These are phyloP conservation scores for Echiichthys vipera DNA, from an alignment of 2,797 vertebrate species.

Conservation along the genomic window DNA sequence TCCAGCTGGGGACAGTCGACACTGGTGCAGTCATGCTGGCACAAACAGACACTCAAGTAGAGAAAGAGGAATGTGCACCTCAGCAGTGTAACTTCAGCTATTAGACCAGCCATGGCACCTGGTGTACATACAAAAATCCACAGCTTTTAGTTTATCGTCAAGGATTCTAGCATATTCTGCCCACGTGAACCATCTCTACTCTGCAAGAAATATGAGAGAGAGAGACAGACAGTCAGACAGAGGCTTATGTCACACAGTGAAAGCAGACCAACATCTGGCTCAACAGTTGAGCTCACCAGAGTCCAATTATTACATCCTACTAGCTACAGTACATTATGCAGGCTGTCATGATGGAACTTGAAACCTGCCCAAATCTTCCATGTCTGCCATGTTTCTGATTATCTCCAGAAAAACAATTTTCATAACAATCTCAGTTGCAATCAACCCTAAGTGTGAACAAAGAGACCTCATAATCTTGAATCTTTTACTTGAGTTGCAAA, in stretches of 20 bases:
- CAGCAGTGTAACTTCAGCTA: conserved; percentile 30
- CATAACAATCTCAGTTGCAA: no score
- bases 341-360: no score
- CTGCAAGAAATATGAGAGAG: conserved; percentile 41
- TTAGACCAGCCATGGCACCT: conserved; percentile 47
- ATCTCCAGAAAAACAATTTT: no score
- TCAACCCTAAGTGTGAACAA: no score
- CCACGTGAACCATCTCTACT: conserved; percentile 37
- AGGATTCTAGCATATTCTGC: conserved; percentile 38
- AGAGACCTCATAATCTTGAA: no score
- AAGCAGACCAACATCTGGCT: conserved; percentile 76
- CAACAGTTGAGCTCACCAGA: conserved; percentile 57
- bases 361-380: no score
- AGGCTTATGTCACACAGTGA: conserved; percentile 75
- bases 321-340: no score
- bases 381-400: no score
- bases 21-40: conserved; percentile 89
- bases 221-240: conserved; percentile 62
- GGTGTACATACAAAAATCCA: conserved; percentile 10
- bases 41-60: conserved; percentile 31
- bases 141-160: conserved; percentile 49
- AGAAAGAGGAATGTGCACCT: conserved; percentile 68
- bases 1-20: conserved; percentile 86
- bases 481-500: no score
- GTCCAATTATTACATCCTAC: conserved; percentile 59